Conservation (phyloP, 1,140 invertebrate species). For the Aphelinus atriplicis region DNA sequence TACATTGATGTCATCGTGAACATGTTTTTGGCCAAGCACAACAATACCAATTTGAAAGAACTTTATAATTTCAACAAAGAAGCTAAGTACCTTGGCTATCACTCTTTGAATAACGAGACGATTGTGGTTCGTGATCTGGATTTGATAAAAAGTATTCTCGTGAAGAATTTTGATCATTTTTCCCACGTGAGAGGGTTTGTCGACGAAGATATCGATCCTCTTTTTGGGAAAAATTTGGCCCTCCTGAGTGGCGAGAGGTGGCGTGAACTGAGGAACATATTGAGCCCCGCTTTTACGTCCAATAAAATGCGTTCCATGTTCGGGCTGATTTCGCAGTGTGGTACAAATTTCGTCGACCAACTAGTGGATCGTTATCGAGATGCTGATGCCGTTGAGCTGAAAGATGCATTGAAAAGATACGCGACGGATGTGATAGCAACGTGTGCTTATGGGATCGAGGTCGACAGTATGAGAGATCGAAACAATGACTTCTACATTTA, state of each 20-base stretch:
- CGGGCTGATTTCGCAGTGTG: slow-evolving; percentile 60
- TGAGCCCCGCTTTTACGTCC: slow-evolving; percentile 62
- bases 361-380: background rate
- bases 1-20: too few relatives aligned
- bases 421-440: slow-evolving; percentile 63
- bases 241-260: slow-evolving; percentile 67
- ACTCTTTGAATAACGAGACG: slow-evolving; percentile 60
- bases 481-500: slow-evolving; percentile 27
- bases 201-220: slow-evolving; percentile 59
- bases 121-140: slow-evolving; percentile 61
- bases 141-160: too few relatives aligned
- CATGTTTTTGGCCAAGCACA: too few relatives aligned
- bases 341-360: slow-evolving; percentile 41
- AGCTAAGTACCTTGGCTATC: slow-evolving; percentile 18
- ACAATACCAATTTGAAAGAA: background rate
- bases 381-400: background rate
- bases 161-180: background rate
- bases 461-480: too few relatives aligned
- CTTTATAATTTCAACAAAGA: slow-evolving; percentile 13
- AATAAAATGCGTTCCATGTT: too few relatives aligned
- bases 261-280: slow-evolving; percentile 67
- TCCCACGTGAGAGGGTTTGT: slow-evolving; percentile 64
- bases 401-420: slow-evolving; percentile 50
- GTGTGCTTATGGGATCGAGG: slow-evolving; percentile 15
- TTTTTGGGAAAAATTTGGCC: slow-evolving; percentile 67